phyloP scores from a whole-genome alignment of 1,140 invertebrate species.

The Drosophila miranda region DNA sequence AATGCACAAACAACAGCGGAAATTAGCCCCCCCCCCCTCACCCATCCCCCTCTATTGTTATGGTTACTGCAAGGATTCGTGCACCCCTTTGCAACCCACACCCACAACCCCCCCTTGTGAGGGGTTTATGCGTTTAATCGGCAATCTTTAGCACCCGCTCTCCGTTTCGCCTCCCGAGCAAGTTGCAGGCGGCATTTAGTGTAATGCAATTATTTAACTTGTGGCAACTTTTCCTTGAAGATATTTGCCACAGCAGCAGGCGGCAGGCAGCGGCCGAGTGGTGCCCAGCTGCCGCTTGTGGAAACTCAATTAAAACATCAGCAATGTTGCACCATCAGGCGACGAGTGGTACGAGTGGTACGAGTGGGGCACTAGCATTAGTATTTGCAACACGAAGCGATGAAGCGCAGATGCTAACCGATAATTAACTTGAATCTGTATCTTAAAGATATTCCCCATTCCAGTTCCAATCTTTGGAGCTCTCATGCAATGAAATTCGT shows the following conservation, averaged over 20 bases:
- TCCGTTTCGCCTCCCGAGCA: neutral
- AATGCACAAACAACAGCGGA: conserved; percentile 33
- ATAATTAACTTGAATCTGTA: conserved; percentile 69
- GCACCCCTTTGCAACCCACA: too few species aligned
- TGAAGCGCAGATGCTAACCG: conserved; percentile 67
- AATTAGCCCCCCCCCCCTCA: neutral
- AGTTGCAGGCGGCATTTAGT: conserved; percentile 57
- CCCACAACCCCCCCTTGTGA: neutral
- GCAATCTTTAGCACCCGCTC: neutral
- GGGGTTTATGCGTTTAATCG: too few species aligned
- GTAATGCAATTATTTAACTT: conserved; percentile 80
- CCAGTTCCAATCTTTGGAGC: neutral
- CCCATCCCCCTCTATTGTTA: conserved; percentile 28
- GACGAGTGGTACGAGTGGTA: neutral
- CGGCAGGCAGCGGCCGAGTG: conserved; percentile 1
- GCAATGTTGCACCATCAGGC: conserved; percentile 35
- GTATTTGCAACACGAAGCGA: conserved; percentile 28
- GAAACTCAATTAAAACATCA: conserved; percentile 80
- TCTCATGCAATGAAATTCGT: conserved; percentile 13
- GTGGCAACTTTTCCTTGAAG: conserved; percentile 50
- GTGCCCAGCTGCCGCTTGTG: conserved; percentile 66
- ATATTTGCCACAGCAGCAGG: conserved; percentile 1
- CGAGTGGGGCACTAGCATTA: neutral
- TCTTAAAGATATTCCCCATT: conserved; percentile 5
- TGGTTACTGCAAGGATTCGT: conserved; percentile 36